Evolutionary conservation across 2,113 vertebrate species (phyloP), one percentile per base, ranked within the genome.

Genomic region (Alethe castanea): DNA sequence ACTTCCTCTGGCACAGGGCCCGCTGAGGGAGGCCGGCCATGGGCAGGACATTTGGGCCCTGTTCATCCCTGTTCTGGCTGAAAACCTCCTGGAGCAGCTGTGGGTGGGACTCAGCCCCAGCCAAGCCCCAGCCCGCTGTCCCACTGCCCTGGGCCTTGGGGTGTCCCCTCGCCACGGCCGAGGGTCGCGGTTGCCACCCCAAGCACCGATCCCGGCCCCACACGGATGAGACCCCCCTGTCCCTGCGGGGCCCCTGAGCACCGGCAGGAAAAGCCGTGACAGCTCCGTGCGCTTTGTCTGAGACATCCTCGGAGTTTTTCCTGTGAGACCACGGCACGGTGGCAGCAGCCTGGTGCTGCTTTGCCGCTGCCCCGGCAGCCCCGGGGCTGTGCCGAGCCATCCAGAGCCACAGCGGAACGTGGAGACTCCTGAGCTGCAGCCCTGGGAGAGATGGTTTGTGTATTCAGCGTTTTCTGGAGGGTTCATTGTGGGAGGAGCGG

Each of bases 341-440:
- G 19, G 3, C 4, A 42, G 18, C 11, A 0, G 3, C 38, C 57
- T 0, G 4, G 60, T 4, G 33, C 3, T 19, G 33, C 44, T 44
- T 16, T 8, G 11, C 19, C 9, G 6, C 59, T 66, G 61, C 19
- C 50, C 45, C 1, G 1, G 33, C 22, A 4, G 29, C 33, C 82
- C 38, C 40, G 2, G 1, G 1, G 72, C 69, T 1, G 5, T 17
- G 64, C 72, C 1, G 5, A 6, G 24, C 0, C 0, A 9, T 22
- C 42, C 28, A 0, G 65, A 15, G 44, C 3, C 18, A 0, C 1
- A 0, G 5, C 2, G 38, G 54, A 36, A 11, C 5, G 17, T 4
- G 35, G 36, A 61, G 60, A 7, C 1, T 6, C 40, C n/a, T 1
- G 25, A 19, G 38, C 19, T 0, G 8, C 8, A 25, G 6, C 54